These are phyloP conservation scores for Agrilus planipennis DNA, from an alignment of 1,140 invertebrate genomes.

Conservation along the genomic window DNA sequence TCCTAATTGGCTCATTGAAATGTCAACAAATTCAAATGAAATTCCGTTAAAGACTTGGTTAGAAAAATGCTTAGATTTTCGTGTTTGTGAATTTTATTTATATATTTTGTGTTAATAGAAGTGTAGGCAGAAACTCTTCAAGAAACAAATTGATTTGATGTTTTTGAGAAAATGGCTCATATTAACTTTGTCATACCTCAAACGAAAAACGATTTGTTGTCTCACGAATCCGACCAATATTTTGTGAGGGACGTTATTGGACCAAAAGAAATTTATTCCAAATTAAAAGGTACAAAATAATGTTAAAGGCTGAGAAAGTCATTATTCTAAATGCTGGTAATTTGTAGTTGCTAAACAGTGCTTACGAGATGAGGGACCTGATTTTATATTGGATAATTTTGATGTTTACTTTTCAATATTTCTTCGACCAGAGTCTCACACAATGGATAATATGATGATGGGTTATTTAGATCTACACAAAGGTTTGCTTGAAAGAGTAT, in stretches of 20 bases:
- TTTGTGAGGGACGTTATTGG: conserved; percentile 17
- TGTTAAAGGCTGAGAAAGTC: not conserved
- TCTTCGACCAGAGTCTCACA: conserved; percentile 34
- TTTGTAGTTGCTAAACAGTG: conserved; percentile 33
- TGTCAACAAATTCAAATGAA: too few relatives aligned
- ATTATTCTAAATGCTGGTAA: conserved; percentile 7
- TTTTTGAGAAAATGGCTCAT: conserved; percentile 13
- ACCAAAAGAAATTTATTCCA: conserved; percentile 10
- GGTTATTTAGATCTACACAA: conserved; percentile 34
- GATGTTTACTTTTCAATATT: conserved; percentile 41
- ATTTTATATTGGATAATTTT: conserved; percentile 47
- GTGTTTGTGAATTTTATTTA: too few relatives aligned
- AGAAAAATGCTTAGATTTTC: too few relatives aligned
- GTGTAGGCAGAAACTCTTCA: too few relatives aligned
- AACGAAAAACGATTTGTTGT: conserved; percentile 17
- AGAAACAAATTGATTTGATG: not conserved
- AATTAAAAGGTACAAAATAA: conserved; percentile 15
- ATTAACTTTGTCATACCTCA: conserved; percentile 20
- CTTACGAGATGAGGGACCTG: conserved; percentile 29
- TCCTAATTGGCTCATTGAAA: too few relatives aligned
- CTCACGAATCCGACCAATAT: conserved; percentile 12
- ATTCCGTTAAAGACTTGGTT: too few relatives aligned
- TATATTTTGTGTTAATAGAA: too few relatives aligned
- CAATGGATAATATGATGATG: conserved; percentile 25
- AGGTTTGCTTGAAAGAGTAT: conserved; percentile 22